Conservation (phyloP, 2,797 vertebrate genomes). For the Syngnathus acus region DNA sequence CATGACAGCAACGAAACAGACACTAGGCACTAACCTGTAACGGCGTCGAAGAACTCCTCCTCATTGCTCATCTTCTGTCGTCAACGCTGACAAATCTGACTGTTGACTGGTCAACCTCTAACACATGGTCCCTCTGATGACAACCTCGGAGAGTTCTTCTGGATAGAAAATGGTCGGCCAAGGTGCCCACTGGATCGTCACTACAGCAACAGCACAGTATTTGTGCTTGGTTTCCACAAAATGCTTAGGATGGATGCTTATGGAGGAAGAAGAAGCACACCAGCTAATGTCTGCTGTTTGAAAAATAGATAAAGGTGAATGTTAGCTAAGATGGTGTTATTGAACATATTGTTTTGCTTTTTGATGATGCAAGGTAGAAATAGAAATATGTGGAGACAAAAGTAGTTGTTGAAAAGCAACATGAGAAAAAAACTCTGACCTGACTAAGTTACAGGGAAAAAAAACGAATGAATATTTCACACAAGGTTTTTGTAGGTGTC, state of each 20-base stretch:
- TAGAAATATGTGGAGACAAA: neutral
- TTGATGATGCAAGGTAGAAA: constrained; percentile 1
- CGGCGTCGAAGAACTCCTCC: constrained; percentile 94
- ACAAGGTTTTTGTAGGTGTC: neutral
- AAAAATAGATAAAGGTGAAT: neutral
- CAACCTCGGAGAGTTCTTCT: constrained; percentile 26
- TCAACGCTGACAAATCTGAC: constrained; percentile 39
- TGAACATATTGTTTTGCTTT: neutral
- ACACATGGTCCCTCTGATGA: constrained; percentile 62
- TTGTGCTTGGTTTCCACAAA: constrained; percentile 4
- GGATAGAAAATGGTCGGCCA: constrained; percentile 21
- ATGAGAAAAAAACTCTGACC: too few relatives aligned
- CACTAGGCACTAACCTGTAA: constrained; percentile 76
- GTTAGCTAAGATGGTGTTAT: neutral
- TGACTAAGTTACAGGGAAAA: too few relatives aligned
- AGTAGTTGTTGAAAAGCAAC: neutral
- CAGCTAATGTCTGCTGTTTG: neutral
- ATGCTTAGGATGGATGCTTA: neutral
- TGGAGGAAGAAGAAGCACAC: neutral
- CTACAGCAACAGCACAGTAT: constrained; percentile 12
- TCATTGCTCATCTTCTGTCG: constrained; percentile 86
- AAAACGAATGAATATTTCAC: neutral
- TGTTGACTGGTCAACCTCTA: constrained; percentile 50
- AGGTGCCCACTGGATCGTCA: constrained; percentile 22
- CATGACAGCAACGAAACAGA: neutral